These are phyloP conservation scores for Hydractinia echinata DNA, from an alignment of 30 jellyfish, hydroid and myxozoan species.

Conservation along the genomic window DNA sequence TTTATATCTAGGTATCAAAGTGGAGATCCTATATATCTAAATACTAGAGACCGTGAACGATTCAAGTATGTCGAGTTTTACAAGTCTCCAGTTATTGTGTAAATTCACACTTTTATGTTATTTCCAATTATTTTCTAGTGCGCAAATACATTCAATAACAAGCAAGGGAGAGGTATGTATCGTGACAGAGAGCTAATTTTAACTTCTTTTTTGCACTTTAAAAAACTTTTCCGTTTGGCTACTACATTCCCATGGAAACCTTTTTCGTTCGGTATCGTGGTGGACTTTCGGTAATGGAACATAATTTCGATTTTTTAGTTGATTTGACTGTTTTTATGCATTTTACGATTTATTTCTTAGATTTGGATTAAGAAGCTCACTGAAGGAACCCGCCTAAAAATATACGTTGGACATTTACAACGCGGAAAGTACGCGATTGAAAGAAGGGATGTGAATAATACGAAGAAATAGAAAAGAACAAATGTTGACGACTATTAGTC, in stretches of 20 bases:
- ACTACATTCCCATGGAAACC: too few relatives aligned
- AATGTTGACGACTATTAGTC: too few relatives aligned
- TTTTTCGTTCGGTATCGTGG: too few relatives aligned
- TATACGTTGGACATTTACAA: conserved; percentile 86
- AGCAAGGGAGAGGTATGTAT: conserved; percentile 84
- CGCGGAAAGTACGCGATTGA: conserved; percentile 82
- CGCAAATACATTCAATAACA: conserved; percentile 88
- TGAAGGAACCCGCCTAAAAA: conserved; percentile 88
- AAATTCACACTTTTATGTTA: neutral
- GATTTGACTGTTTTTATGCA: neutral
- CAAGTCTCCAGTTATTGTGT: neutral
- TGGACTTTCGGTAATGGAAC: too few relatives aligned
- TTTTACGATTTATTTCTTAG: conserved; percentile 37
- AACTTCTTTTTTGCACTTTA: neutral
- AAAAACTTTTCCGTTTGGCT: too few relatives aligned
- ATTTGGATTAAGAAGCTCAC: conserved; percentile 91
- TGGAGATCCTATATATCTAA: conserved; percentile 84
- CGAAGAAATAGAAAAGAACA: too few relatives aligned
- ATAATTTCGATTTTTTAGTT: neutral
- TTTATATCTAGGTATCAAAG: conserved; percentile 69
- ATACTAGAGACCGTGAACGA: conserved; percentile 75
- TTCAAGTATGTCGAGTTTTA: conserved; percentile 58
- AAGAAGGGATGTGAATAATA: conserved; percentile 19
- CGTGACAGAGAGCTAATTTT: neutral
- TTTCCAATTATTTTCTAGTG: conserved; percentile 41